Base-by-base conservation (phyloP, 2,797 vertebrate species). In the Helarctos malayanus region DNA sequence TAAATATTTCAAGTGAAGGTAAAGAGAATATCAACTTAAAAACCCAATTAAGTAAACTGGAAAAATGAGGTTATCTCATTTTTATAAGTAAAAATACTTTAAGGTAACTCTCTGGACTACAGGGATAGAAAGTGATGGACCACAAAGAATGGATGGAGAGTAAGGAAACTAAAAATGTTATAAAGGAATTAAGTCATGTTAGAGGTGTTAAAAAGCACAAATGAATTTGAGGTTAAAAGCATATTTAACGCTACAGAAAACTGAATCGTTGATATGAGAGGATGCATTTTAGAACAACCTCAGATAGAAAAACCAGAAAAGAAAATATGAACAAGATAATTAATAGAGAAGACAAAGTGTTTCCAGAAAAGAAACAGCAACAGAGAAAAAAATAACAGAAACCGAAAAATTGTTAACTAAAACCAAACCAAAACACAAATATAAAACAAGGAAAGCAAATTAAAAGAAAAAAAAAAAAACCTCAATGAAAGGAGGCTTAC, bases 341-440 rank as follows among this genome's bases (percentile, higher is more conserved):
- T 79, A 49, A 79, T 35, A 73, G 13, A 41, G 25, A 88, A 80
- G 18, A 79, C 29, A 32, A 68, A 69, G 2, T 35, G 13, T 84
- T 94, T 87, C 75, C 47, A 76, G 52, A 83, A 96, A 92, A 65
- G 80, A 79, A 94, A 47, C 21, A 91, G 38, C 80, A 29, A 45
- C 12, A 54, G 2, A 49, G 18, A 91, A 52, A 69, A 49, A 57
- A 57, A 11, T 4, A 9, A 27, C 1, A 27, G 38, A 92, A 73
- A 49, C 2, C 49, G 10, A 95, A 69, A 54, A 89, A 73, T 76
- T 41, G 84, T 73, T 32, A 73, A 63, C 23, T 75, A 56, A 73
- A 93, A 68, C n/a, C 35, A 85, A 94, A 95, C 81, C 10, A 91
- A 88, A 88, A 38, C 15, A 49, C n/a, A 79, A 92, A 76, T 7